These are phyloP conservation scores for Hetaerina titia DNA, from an alignment of 2,888 invertebrate species.

Conservation along the genomic window DNA sequence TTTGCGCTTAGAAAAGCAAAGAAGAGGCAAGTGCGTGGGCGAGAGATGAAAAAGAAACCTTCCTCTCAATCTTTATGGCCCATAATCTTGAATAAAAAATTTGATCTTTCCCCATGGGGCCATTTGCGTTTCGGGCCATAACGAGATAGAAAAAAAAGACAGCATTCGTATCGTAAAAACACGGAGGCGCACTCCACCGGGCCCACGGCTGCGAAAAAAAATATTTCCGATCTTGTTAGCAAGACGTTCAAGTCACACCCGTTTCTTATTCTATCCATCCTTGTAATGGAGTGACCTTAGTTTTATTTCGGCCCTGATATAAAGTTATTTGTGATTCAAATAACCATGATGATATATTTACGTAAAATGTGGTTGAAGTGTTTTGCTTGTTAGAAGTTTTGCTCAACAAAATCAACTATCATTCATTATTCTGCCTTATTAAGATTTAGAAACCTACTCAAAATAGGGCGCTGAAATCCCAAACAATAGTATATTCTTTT, in stretches of 20 bases:
- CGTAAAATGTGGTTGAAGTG: no score
- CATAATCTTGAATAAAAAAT: not conserved
- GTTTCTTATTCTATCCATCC: not conserved
- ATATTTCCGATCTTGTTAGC: not conserved
- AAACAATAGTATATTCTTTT: no score
- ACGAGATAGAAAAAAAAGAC: not conserved
- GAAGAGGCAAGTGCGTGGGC: not conserved
- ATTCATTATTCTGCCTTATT: no score
- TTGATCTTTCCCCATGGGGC: not conserved
- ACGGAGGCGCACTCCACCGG: not conserved
- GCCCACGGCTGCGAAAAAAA: no score
- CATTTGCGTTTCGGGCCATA: not conserved
- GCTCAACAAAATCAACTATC: no score
- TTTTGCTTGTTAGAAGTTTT: no score
- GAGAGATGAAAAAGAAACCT: not conserved
- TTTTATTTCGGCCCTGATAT: not conserved
- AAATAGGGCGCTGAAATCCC: no score
- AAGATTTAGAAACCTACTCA: not conserved
- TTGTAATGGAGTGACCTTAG: not conserved
- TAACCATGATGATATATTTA: not conserved
- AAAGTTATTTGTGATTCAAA: not conserved
- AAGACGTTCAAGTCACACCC: not conserved
- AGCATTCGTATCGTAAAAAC: not conserved
- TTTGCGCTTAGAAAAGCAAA: not conserved
- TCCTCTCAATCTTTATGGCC: constrained; percentile 3